phyloP scores from a whole-genome alignment of 1,140 invertebrate species.

The Oryctes rhinoceros region DNA sequence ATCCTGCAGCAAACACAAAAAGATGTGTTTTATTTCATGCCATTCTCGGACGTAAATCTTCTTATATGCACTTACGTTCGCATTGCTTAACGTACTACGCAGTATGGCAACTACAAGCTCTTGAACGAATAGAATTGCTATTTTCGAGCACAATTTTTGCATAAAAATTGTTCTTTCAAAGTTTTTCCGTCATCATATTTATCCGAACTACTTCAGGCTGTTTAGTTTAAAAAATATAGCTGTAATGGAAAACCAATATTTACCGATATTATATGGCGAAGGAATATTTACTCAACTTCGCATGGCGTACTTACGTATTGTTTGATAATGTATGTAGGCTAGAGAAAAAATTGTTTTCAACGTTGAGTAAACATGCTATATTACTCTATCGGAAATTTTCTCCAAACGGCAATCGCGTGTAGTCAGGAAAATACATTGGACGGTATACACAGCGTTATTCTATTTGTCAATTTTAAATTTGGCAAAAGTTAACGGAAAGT shows the following conservation, averaged over 20 bases:
- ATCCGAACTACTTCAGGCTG: background rate
- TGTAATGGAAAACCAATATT: slow-evolving; percentile 2
- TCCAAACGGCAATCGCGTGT: too few relatives aligned
- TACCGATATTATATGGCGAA: background rate
- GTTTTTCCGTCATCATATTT: background rate
- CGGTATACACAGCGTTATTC: too few relatives aligned
- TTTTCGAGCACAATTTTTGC: background rate
- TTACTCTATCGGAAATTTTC: too few relatives aligned
- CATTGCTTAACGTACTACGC: background rate
- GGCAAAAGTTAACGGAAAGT: too few relatives aligned
- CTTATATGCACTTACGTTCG: background rate
- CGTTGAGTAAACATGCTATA: too few relatives aligned
- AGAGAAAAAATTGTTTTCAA: too few relatives aligned
- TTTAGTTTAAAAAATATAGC: background rate
- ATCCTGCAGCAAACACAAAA: background rate
- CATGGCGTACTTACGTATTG: background rate
- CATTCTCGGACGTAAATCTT: background rate
- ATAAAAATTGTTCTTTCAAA: background rate
- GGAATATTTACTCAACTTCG: background rate
- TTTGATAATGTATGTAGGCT: background rate
- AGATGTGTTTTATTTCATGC: background rate
- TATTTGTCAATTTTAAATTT: too few relatives aligned
- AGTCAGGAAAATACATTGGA: too few relatives aligned
- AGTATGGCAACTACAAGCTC: background rate
- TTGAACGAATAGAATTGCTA: background rate